These are phyloP conservation scores for Corythaeola cristata DNA, from an alignment of 2,113 vertebrate genomes.

Conservation along the genomic window DNA sequence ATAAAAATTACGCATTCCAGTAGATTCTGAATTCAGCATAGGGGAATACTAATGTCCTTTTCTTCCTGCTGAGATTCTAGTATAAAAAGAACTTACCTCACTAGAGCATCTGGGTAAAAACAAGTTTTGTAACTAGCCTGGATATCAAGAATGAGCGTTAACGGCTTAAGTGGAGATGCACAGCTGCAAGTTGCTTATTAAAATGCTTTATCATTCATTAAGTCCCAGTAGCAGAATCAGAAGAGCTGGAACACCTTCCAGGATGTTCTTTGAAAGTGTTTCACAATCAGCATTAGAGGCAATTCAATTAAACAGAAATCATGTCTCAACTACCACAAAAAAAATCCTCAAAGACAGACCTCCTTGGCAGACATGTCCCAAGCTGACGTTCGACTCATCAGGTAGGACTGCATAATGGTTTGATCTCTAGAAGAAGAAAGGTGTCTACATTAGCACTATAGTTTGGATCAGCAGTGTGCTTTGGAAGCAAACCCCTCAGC, in stretches of 20 bases:
- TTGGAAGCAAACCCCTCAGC: neutral
- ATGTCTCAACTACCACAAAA: neutral
- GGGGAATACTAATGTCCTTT: neutral
- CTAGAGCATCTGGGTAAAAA: constrained; percentile 15
- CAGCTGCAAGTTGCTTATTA: constrained; percentile 54
- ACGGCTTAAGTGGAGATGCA: neutral
- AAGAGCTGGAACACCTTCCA: constrained; percentile 1
- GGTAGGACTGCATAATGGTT: neutral
- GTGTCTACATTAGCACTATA: neutral
- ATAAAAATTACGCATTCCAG: constrained; percentile 36
- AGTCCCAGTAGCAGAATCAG: neutral
- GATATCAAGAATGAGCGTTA: constrained; percentile 36
- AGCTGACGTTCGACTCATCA: neutral
- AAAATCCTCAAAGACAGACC: neutral
- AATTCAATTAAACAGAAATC: neutral
- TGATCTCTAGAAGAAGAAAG: neutral
- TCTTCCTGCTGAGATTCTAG: neutral
- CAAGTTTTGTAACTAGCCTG: neutral
- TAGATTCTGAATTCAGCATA: constrained; percentile 26
- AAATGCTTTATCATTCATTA: constrained; percentile 50
- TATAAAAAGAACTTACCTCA: neutral
- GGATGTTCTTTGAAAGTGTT: neutral
- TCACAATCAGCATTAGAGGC: neutral
- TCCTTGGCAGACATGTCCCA: neutral
- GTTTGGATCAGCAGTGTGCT: neutral